Conservation (phyloP, 2,113 vertebrate species). For the Jaculus jaculus region DNA sequence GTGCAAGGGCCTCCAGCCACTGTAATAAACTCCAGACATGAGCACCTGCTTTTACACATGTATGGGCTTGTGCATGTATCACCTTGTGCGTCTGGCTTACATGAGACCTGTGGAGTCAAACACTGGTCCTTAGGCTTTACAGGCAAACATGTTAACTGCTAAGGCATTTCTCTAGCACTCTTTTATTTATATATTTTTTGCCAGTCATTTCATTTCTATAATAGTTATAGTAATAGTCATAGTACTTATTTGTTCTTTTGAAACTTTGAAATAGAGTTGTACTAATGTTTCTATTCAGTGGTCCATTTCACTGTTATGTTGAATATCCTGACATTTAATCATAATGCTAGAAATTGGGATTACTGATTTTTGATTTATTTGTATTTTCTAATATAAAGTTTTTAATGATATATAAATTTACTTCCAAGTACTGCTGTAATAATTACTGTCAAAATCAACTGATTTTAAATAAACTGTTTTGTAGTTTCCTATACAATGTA, state of each 20-base stretch:
- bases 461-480: background rate
- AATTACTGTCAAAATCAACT: background rate
- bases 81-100: too few species aligned
- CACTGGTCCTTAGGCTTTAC: too few species aligned
- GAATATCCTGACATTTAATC: background rate
- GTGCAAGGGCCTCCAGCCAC: too few species aligned
- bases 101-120: too few species aligned
- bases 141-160: too few species aligned
- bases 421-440: background rate
- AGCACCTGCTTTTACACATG: too few species aligned
- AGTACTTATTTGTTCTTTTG: background rate
- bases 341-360: background rate
- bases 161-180: too few species aligned
- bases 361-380: background rate
- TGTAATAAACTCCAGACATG: too few species aligned
- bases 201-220: background rate
- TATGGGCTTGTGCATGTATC: too few species aligned
- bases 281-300: background rate
- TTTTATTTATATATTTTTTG: background rate
- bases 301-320: background rate
- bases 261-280: background rate
- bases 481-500: background rate
- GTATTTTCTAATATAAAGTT: background rate
- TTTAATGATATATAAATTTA: background rate
- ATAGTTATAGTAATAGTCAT: background rate